Evolutionary conservation across 2,113 vertebrate species (phyloP).

Genomic region (Scomber japonicus): DNA sequence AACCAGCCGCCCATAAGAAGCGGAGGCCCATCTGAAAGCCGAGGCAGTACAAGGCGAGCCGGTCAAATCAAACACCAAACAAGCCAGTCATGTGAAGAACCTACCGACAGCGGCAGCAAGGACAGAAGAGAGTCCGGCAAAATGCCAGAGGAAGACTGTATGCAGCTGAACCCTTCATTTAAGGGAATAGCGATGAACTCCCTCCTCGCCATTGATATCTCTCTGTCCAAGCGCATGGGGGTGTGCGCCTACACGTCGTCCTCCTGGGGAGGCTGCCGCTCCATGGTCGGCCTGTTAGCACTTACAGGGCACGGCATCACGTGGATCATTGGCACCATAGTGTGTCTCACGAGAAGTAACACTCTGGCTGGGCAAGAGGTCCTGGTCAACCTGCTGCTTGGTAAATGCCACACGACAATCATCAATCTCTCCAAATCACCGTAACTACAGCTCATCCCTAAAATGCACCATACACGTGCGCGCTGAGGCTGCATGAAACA

Average conservation of each 20-base stretch:
- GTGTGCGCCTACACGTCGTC: slow-evolving; percentile 91
- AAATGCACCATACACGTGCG: slow-evolving; percentile 2
- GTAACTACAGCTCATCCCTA: neutral
- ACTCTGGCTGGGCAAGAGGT: slow-evolving; percentile 96
- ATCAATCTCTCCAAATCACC: neutral
- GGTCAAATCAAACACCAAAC: slow-evolving; percentile 67
- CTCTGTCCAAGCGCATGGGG: slow-evolving; percentile 94
- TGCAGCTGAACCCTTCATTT: slow-evolving; percentile 97
- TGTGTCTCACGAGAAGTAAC: slow-evolving; percentile 95
- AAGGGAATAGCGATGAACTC: slow-evolving; percentile 95
- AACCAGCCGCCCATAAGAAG: slow-evolving; percentile 87
- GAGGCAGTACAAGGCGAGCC: slow-evolving; percentile 78
- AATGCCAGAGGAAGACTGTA: slow-evolving; percentile 96
- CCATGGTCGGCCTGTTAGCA: slow-evolving; percentile 92
- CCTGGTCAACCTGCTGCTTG: slow-evolving; percentile 95
- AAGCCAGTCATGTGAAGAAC: slow-evolving; percentile 73
- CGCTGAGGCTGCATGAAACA: too few species aligned
- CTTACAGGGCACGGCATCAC: slow-evolving; percentile 94
- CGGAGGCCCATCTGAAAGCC: slow-evolving; percentile 77
- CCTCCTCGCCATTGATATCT: slow-evolving; percentile 96
- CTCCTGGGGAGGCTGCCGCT: slow-evolving; percentile 93
- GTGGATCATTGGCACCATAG: slow-evolving; percentile 93
- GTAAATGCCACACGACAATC: slow-evolving; percentile 84
- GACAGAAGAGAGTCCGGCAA: slow-evolving; percentile 88
- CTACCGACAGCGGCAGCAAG: slow-evolving; percentile 81